A percentile compares a stretch with the other conserved stretches of the same genome.
These are phyloP conservation scores for Carposina sasakii DNA, from an alignment of 1,140 invertebrate genomes.

Conservation along the genomic window DNA sequence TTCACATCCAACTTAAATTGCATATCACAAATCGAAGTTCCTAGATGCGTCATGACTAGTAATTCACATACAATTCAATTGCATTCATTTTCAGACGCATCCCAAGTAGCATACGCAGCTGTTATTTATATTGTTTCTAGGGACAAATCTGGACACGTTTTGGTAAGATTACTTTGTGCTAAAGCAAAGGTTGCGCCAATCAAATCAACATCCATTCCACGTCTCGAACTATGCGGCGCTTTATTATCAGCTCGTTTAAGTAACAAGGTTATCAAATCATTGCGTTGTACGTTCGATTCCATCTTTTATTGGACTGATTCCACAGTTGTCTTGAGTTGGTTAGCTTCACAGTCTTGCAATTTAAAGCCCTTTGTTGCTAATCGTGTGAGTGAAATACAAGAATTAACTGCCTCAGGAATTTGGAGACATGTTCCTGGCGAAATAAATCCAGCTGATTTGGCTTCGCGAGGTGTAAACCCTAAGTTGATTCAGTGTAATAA, in stretches of 20 bases:
- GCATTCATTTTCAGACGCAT: constrained; percentile 20
- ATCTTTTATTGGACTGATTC: constrained; percentile 16
- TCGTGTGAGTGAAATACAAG: constrained; percentile 12
- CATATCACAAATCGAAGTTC: constrained; percentile 20
- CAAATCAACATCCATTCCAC: constrained; percentile 34
- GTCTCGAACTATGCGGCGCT: constrained; percentile 25
- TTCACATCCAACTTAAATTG: not conserved
- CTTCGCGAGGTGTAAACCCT: constrained; percentile 9
- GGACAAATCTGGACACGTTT: not conserved
- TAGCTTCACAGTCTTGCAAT: constrained; percentile 1
- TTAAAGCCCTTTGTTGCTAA: constrained; percentile 17
- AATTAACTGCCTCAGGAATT: constrained; percentile 5
- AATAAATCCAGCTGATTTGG: constrained; percentile 15
- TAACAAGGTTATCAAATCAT: constrained; percentile 1
- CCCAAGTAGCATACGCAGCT: constrained; percentile 13
- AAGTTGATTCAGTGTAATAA: not conserved
- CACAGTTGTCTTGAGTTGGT: constrained; percentile 9
- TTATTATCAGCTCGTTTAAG: constrained; percentile 15
- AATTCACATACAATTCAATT: constrained; percentile 8
- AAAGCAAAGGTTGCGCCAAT: constrained; percentile 38
- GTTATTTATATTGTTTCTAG: constrained; percentile 17
- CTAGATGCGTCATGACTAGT: constrained; percentile 12
- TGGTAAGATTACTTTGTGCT: constrained; percentile 24
- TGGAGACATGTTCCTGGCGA: constrained; percentile 9
- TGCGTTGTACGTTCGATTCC: constrained; percentile 1